Base-by-base conservation (phyloP, 2,113 vertebrate genomes). In the Nyctereutes procyonoides region DNA sequence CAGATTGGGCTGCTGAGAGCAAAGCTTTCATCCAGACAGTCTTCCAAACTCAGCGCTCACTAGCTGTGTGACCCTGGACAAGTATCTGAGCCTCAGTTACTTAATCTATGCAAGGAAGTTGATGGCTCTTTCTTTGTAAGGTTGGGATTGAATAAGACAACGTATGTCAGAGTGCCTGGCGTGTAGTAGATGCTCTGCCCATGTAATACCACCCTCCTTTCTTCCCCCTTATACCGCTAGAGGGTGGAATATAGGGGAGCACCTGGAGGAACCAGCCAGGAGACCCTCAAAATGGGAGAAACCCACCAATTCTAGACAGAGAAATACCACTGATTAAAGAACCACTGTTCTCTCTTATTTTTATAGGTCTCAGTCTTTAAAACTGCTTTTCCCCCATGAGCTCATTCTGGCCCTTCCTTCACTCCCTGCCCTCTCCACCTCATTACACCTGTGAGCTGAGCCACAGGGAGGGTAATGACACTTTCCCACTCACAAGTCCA, bases 191-290 rank as follows among this genome's bases (percentile, higher is more conserved):
- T 43, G 15, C 87, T 63, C 60, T n/a, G 67, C 15, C 67, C 20
- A 22, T 3, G 8, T 53, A 22, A 19, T 13, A 8, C 2, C 13
- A 20, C 43, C 16, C 14, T 1, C 11, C 3, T 15, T 16, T 12
- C 5, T 8, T 67, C 62, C 53, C 28, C 26, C 58, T 62, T 19
- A n/a, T 0, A 2, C 32, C 60, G 8, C 60, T 11, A 24, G 53
- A 62, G 14, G 51, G n/a, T 3, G 24, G 28, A 63, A 48, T 38
- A n/a, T 7, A 55, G 48, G 16, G 43, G 15, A 56, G n/a, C 32
- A 38, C 2, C 89, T 71, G n/a, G 55, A 82, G 60, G 65, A 86
- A 51, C 0, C 67, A 79, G 48, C 60, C 48, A 92, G 88, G 71
- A 94, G 88, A 38, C 60, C 2, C 60, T 90, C 48, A 32, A 53